A percentile compares a stretch with the other conserved stretches of the same genome.
phyloP scores from a whole-genome alignment of 1,140 invertebrate genomes.

The Dendrolimus punctatus region DNA sequence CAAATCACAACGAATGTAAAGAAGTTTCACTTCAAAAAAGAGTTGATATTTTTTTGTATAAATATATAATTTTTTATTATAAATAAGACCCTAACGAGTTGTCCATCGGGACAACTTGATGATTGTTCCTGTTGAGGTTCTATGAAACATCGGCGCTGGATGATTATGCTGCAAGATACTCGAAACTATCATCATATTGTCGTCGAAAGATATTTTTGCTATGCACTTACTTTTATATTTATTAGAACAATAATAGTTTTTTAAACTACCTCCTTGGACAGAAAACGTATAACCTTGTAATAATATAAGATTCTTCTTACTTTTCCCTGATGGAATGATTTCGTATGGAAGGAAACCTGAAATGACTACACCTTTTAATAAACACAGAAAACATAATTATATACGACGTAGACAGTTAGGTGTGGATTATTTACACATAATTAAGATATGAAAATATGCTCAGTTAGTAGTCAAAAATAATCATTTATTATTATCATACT shows the following conservation, averaged over 20 bases:
- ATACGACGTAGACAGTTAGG: too few species aligned
- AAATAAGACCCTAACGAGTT: neutral
- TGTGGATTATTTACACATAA: too few species aligned
- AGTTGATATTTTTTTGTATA: neutral
- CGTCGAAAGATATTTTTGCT: slow-evolving; percentile 12
- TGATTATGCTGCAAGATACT: slow-evolving; percentile 1
- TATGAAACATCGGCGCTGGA: neutral
- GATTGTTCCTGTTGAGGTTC: neutral
- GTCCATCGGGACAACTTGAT: too few species aligned
- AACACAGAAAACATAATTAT: too few species aligned
- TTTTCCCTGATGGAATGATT: slow-evolving; percentile 19
- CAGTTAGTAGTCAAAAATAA: too few species aligned
- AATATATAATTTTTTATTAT: slow-evolving; percentile 1
- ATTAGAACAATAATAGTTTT: slow-evolving; percentile 2
- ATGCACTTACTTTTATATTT: slow-evolving; percentile 10
- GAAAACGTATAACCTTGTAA: slow-evolving; percentile 28
- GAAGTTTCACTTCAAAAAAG: too few species aligned
- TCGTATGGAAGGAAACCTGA: slow-evolving; percentile 18
- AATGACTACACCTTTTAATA: slow-evolving; percentile 3
- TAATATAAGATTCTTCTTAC: slow-evolving; percentile 26
- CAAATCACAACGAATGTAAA: too few species aligned
- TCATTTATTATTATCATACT: neutral
- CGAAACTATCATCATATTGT: slow-evolving; percentile 2
- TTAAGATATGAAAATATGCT: too few species aligned
- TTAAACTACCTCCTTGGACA: slow-evolving; percentile 16